phyloP scores from a whole-genome alignment of 2,113 vertebrate genomes.

The Marmota monax region DNA sequence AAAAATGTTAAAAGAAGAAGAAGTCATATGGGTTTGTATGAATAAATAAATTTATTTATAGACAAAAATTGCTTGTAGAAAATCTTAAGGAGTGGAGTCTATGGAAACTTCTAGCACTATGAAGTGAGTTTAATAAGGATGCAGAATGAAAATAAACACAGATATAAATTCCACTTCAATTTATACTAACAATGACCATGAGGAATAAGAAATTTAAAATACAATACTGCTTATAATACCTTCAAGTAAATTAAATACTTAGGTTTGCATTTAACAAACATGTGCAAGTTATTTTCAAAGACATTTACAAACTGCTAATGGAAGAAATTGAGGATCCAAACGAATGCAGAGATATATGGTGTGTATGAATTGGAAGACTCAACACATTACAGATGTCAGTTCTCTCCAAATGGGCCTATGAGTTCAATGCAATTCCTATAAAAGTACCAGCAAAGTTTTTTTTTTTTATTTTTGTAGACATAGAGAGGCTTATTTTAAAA shows the following conservation, averaged over 20 bases:
- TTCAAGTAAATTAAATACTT: not conserved
- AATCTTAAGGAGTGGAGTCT: not conserved
- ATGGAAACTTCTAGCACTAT: not conserved
- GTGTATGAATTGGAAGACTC: not conserved
- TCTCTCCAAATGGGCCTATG: not conserved
- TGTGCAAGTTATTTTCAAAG: not conserved
- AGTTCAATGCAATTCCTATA: not conserved
- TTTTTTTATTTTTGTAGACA: not conserved
- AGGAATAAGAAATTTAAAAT: not conserved
- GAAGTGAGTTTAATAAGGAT: not conserved
- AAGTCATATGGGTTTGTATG: not conserved
- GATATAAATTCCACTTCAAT: not conserved
- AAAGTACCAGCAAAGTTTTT: not conserved
- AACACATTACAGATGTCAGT: not conserved
- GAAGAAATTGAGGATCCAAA: not conserved
- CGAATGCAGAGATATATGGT: not conserved
- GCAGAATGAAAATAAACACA: not conserved
- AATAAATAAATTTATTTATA: not conserved
- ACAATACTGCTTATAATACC: not conserved
- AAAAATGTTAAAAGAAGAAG: not conserved
- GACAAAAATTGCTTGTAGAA: not conserved
- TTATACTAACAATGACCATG: not conserved
- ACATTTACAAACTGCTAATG: not conserved
- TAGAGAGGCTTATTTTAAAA: not conserved
- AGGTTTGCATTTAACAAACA: not conserved